Conservation (phyloP, 2,113 vertebrate genomes). For the Psittacara wagleri region DNA sequence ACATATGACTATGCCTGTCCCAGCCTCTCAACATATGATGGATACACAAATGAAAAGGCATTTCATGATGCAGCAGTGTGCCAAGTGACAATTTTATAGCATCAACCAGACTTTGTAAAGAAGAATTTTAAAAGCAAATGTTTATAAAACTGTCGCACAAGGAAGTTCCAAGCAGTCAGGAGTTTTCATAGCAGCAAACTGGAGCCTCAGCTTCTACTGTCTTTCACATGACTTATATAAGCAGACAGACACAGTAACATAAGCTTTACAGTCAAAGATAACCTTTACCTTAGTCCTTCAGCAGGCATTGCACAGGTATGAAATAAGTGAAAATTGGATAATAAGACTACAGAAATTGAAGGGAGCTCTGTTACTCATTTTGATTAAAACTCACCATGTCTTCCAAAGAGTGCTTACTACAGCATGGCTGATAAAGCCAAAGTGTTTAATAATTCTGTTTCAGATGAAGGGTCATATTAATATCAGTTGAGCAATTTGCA, state of each 20-base stretch:
- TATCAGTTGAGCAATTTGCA: slow-evolving; percentile 18
- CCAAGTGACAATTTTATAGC: background rate
- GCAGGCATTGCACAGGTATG: background rate
- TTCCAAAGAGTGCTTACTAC: background rate
- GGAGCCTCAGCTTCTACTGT: background rate
- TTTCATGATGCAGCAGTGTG: background rate
- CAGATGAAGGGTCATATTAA: slow-evolving; percentile 43
- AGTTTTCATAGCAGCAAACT: background rate
- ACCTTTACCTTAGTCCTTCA: background rate
- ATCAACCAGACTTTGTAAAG: background rate
- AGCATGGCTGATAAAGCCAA: background rate
- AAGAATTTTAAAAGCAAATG: background rate
- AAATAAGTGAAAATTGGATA: slow-evolving; percentile 26
- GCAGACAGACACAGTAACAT: background rate
- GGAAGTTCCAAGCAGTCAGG: background rate
- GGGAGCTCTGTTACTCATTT: background rate
- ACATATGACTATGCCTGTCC: background rate
- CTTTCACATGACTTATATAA: background rate
- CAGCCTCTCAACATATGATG: background rate
- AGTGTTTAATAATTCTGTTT: slow-evolving; percentile 42
- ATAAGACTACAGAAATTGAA: background rate
- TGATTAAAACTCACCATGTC: background rate
- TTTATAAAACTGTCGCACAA: background rate
- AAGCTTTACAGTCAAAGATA: background rate
- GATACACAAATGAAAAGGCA: background rate